Conservation (phyloP, 53 echinoderm and acorn worm genomes). For the Stichopus horrens region DNA sequence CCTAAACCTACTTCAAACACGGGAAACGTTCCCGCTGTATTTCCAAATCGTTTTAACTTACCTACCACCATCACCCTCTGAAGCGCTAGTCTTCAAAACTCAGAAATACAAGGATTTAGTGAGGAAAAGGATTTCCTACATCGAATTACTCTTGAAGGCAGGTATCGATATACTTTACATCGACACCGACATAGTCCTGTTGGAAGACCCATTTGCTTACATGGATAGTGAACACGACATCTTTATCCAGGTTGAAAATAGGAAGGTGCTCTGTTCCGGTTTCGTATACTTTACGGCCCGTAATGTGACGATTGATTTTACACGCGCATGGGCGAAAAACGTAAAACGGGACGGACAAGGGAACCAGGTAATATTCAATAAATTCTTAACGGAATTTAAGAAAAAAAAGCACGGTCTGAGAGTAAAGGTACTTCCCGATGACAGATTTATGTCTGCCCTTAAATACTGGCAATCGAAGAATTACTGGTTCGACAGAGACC, state of each 20-base stretch:
- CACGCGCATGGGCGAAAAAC: not conserved
- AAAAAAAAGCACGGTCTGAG: not conserved
- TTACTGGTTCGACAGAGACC: not conserved
- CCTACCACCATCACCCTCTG: not conserved
- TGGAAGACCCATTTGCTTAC: constrained; percentile 9
- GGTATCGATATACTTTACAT: constrained; percentile 26
- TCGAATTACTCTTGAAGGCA: not conserved
- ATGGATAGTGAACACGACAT: not conserved
- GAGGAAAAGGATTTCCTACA: constrained; percentile 4
- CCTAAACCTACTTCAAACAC: not conserved
- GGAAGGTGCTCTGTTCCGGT: not conserved
- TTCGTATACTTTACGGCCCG: constrained; percentile 5
- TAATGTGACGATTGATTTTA: not conserved
- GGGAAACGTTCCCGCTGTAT: not conserved
- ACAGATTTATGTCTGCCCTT: not conserved
- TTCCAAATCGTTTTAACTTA: constrained; percentile 15
- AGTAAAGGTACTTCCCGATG: not conserved
- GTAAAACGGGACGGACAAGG: not conserved
- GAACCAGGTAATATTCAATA: not conserved
- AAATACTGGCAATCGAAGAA: not conserved
- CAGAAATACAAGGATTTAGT: constrained; percentile 15
- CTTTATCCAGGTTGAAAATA: not conserved
- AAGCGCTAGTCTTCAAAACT: not conserved
- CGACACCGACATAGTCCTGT: constrained; percentile 23
- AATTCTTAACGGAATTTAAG: not conserved